These are phyloP conservation scores for Drosophila helvetica DNA, from an alignment of 2,888 invertebrate genomes.

Conservation along the genomic window DNA sequence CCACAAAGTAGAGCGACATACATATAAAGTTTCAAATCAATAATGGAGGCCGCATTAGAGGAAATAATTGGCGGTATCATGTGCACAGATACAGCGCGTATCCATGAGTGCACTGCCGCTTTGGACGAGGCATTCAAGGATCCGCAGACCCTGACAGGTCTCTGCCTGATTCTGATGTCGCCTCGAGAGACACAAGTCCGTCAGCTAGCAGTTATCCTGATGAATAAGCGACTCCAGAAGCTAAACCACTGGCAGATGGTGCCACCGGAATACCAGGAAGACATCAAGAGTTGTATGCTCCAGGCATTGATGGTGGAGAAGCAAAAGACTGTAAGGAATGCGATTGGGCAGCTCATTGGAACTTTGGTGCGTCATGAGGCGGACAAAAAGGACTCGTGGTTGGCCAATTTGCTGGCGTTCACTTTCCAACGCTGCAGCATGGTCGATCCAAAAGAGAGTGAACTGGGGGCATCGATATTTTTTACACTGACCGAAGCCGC, in stretches of 20 bases:
- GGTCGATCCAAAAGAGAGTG: slow-evolving; percentile 81
- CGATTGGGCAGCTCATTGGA: slow-evolving; percentile 89
- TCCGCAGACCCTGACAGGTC: slow-evolving; percentile 86
- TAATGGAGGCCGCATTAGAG: slow-evolving; percentile 84
- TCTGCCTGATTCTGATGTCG: slow-evolving; percentile 88
- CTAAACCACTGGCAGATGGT: slow-evolving; percentile 88
- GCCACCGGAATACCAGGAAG: slow-evolving; percentile 84
- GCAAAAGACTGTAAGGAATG: slow-evolving; percentile 88
- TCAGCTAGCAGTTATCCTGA: slow-evolving; percentile 90
- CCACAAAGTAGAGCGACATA: no score
- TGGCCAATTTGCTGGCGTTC: slow-evolving; percentile 81
- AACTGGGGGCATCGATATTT: slow-evolving; percentile 85
- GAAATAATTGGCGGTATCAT: slow-evolving; percentile 86
- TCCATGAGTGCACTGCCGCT: slow-evolving; percentile 88
- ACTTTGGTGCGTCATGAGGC: slow-evolving; percentile 90
- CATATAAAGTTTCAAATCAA: slow-evolving; percentile 4
- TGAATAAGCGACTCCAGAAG: slow-evolving; percentile 88
- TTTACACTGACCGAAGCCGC: slow-evolving; percentile 89
- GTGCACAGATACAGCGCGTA: slow-evolving; percentile 86
- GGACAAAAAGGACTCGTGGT: slow-evolving; percentile 84
- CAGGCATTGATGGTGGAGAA: slow-evolving; percentile 87
- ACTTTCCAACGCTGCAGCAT: slow-evolving; percentile 80
- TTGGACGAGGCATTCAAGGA: slow-evolving; percentile 88
- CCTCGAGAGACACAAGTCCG: slow-evolving; percentile 87
- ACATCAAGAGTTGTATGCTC: slow-evolving; percentile 86